Evolutionary conservation across 1,140 invertebrate genomes (phyloP), one percentile per base, ranked within the genome.

Genomic region (Leptinotarsa defecta): DNA sequence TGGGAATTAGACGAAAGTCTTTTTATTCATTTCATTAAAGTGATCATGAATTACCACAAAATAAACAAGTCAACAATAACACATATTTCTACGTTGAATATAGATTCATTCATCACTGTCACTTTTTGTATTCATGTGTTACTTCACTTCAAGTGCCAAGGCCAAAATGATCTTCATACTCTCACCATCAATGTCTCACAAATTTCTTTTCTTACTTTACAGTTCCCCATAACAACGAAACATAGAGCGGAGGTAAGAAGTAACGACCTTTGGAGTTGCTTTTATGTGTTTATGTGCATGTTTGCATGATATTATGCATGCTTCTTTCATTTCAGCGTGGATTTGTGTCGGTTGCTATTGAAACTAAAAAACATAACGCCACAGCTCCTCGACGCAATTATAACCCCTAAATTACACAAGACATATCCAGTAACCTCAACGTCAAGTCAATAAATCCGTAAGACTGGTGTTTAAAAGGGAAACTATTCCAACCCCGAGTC

Each of bases 371-470:
- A 73, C 17, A 27, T 49, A 70, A 48, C 20, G 13, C 68, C 70
- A 24, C 70, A 71, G 19, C 49, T 48, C 63, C 17, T 68, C 24
- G n/a, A 22, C 62, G 4, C 43, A 73, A 67, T 65, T 73, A 65
- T 48, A 73, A 73, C 22, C 48, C 63, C 65, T 68, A 73, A 48
- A 73, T 73, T 65, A 65, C 72, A 49, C 19, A 65, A 62, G 63
- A 48, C 15, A n/a, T 65, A 48, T 65, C n/a, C 62, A 27, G 22
- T 48, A 71, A 71, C n/a, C 17, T 17, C 43, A 19, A 73, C 62
- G 62, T 61, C 34, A 4, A 73, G 67, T 73, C 49, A 73, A 73
- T 64, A 48, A 67, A 73, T 73, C 61, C 62, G 62, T 67, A 73
- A 67, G 72, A 73, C 49, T 49, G 34, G 72, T 48, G n/a, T 61